phyloP scores from a whole-genome alignment of 1,140 invertebrate species.

The Hydropsyche tenuis region DNA sequence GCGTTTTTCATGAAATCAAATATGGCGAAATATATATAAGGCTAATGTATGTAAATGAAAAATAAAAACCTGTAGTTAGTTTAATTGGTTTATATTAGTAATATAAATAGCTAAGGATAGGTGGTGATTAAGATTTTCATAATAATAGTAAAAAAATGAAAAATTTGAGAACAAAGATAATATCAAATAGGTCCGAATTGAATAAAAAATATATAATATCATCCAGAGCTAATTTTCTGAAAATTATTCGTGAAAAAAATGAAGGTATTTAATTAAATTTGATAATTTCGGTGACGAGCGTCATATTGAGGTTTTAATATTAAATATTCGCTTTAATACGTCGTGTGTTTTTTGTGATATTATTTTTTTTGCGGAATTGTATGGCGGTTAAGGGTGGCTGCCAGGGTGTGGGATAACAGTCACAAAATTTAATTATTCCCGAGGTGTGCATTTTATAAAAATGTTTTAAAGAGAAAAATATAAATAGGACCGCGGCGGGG shows the following conservation, averaged over 20 bases:
- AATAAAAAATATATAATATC: too few species aligned
- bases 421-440: slow-evolving; percentile 50
- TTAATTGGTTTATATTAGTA: too few species aligned
- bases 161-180: not conserved
- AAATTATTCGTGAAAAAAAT: too few species aligned
- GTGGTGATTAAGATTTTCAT: too few species aligned
- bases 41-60: too few species aligned
- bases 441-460: slow-evolving; percentile 50
- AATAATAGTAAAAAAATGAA: not conserved
- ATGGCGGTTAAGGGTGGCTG: not conserved
- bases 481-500: slow-evolving; percentile 45
- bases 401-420: slow-evolving; percentile 21
- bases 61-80: too few species aligned
- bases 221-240: too few species aligned
- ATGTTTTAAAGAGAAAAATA: slow-evolving; percentile 48
- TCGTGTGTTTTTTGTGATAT: not conserved
- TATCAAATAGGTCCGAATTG: too few species aligned
- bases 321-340: slow-evolving; percentile 1
- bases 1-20: too few species aligned
- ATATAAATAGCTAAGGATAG: too few species aligned
- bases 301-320: slow-evolving; percentile 20
- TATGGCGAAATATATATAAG: too few species aligned
- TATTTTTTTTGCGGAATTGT: slow-evolving; percentile 9
- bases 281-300: too few species aligned
- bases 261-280: slow-evolving; percentile 7